Percentiles rank a stretch among this genome's conserved stretches.
Conservation (phyloP, 2,888 invertebrate genomes). For the Chloroclystis v-ata region DNA sequence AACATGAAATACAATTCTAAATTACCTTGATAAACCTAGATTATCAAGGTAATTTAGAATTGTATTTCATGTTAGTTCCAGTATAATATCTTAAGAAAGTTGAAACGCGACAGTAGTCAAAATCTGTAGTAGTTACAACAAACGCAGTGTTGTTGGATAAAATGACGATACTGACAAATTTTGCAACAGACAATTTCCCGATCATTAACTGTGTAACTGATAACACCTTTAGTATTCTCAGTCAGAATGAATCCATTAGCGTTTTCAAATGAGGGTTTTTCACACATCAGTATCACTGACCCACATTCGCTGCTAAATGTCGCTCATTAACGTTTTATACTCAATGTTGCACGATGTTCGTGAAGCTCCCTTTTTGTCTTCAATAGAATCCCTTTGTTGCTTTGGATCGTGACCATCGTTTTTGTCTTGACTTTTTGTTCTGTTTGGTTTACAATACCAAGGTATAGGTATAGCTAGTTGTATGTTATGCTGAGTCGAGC, state of each 20-base stretch:
- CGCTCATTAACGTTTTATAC: conserved; percentile 28
- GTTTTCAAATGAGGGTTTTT: conserved; percentile 26
- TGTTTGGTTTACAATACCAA: neutral
- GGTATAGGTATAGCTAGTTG: neutral
- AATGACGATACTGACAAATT: too few species aligned
- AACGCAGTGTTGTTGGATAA: too few species aligned
- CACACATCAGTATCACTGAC: conserved; percentile 36
- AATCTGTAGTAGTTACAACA: too few species aligned
- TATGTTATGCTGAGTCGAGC: too few species aligned
- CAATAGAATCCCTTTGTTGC: conserved; percentile 24
- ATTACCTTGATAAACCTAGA: too few species aligned
- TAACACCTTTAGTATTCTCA: neutral
- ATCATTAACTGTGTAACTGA: neutral
- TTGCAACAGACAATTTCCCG: too few species aligned
- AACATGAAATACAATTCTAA: too few species aligned
- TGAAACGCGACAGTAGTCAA: too few species aligned
- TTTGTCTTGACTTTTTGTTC: conserved; percentile 48
- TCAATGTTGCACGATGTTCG: conserved; percentile 30
- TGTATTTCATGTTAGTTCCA: too few species aligned
- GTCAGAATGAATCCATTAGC: conserved; percentile 12
- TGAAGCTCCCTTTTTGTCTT: conserved; percentile 30
- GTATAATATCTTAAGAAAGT: too few species aligned
- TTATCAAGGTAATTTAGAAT: too few species aligned
- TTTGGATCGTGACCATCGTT: conserved; percentile 31
- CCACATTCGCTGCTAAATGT: conserved; percentile 25